Conservation (phyloP, 2,797 vertebrate species). For the Gymnodraco acuticeps region DNA sequence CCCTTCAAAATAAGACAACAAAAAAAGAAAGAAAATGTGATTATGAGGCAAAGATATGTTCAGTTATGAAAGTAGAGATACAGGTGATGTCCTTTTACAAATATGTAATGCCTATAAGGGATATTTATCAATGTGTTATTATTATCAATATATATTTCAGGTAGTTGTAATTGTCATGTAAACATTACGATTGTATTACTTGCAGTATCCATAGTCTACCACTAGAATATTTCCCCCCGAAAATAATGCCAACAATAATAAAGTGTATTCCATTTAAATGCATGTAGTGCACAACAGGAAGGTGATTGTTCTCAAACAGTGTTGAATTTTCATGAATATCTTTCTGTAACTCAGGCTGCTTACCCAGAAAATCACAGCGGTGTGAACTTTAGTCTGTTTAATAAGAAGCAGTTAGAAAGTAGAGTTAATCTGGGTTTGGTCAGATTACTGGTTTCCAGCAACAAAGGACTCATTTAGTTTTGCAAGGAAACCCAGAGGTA, state of each 20-base stretch:
- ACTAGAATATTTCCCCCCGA: not conserved
- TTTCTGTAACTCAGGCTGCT: constrained; percentile 7
- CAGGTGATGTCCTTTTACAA: not conserved
- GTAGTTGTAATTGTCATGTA: no score
- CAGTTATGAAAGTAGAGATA: not conserved
- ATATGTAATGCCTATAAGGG: not conserved
- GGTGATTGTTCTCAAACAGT: not conserved
- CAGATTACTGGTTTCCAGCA: constrained; percentile 61
- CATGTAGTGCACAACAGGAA: constrained; percentile 6
- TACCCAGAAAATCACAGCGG: constrained; percentile 13
- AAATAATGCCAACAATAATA: not conserved
- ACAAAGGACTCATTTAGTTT: constrained; percentile 75
- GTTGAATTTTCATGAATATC: constrained; percentile 7
- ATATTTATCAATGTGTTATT: not conserved
- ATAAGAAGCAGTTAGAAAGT: constrained; percentile 35
- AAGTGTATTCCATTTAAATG: not conserved
- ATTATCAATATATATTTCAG: no score
- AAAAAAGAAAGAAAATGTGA: not conserved
- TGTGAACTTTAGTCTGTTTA: constrained; percentile 76
- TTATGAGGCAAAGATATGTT: not conserved
- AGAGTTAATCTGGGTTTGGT: constrained; percentile 44
- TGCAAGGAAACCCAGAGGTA: constrained; percentile 7
- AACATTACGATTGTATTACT: not conserved
- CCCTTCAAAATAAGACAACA: constrained; percentile 72
- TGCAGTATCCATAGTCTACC: not conserved